A percentile compares a stretch with the other conserved stretches of the same genome.
phyloP scores from a whole-genome alignment of 2,113 vertebrate species.

The Odontesthes bonariensis region DNA sequence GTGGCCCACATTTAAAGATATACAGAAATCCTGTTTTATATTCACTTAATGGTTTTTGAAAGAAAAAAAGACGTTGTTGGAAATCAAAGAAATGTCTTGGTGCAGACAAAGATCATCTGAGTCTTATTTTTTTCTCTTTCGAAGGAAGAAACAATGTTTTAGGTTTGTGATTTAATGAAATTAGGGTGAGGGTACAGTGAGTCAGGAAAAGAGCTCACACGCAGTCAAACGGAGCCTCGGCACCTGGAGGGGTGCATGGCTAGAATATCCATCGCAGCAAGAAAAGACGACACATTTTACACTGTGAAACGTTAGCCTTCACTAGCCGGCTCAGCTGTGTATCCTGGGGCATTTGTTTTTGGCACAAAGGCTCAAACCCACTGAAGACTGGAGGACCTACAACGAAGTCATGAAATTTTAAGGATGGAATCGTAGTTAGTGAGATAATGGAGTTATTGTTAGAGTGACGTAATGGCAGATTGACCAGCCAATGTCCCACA shows the following conservation, averaged over 20 bases:
- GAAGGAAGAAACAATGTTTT: slow-evolving; percentile 44
- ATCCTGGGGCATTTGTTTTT: slow-evolving; percentile 48
- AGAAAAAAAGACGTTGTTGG: slow-evolving; percentile 32
- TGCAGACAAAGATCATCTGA: slow-evolving; percentile 63
- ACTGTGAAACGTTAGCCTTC: slow-evolving; percentile 51
- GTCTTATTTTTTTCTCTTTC: slow-evolving; percentile 47
- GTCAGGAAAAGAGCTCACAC: slow-evolving; percentile 36
- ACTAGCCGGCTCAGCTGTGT: slow-evolving; percentile 56
- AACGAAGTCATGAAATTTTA: slow-evolving; percentile 50
- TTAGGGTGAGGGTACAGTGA: slow-evolving; percentile 30
- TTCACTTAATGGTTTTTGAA: slow-evolving; percentile 51
- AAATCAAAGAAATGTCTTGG: slow-evolving; percentile 45
- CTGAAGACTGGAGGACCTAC: slow-evolving; percentile 40
- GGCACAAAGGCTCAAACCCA: slow-evolving; percentile 22
- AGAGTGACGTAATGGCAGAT: slow-evolving; percentile 73
- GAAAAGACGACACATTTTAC: slow-evolving; percentile 54
- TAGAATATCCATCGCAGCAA: slow-evolving; percentile 54
- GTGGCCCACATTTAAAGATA: too few relatives aligned
- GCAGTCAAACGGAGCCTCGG: slow-evolving; percentile 20
- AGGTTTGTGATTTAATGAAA: slow-evolving; percentile 66
- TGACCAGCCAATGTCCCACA: slow-evolving; percentile 43
- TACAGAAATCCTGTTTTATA: slow-evolving; percentile 46
- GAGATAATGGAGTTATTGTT: slow-evolving; percentile 70
- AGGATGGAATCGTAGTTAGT: slow-evolving; percentile 65
- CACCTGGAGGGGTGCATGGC: slow-evolving; percentile 57